These are phyloP conservation scores for Neopelma chrysocephalum DNA, from an alignment of 2,797 vertebrate genomes.

Conservation along the genomic window DNA sequence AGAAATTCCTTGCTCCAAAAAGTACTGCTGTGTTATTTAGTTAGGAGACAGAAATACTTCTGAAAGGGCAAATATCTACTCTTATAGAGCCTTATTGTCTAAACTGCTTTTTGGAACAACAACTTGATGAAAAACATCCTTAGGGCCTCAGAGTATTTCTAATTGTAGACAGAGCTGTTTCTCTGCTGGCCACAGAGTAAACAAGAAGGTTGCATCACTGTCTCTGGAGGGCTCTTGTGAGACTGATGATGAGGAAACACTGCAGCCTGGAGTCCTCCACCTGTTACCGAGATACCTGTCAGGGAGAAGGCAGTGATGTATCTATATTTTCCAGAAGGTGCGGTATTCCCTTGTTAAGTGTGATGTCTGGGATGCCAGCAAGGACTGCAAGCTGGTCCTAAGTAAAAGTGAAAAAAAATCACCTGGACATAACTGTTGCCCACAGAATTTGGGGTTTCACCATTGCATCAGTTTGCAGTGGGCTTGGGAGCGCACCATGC, in stretches of 20 bases:
- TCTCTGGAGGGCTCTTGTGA: neutral
- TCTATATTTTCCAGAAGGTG: neutral
- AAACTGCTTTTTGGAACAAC: neutral
- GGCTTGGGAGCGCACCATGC: neutral
- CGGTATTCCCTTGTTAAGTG: neutral
- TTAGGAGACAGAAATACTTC: neutral
- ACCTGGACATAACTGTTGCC: neutral
- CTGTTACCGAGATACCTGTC: neutral
- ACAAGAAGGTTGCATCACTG: neutral
- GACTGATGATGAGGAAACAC: neutral
- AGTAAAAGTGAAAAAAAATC: neutral
- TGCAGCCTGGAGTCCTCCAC: neutral
- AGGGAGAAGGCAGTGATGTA: neutral
- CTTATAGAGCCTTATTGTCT: neutral
- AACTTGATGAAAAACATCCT: neutral
- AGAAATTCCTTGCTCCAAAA: neutral
- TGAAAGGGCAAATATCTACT: neutral
- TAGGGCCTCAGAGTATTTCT: neutral
- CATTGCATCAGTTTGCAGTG: neutral
- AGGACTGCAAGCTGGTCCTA: neutral
- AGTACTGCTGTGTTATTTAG: neutral
- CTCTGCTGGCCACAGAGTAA: neutral
- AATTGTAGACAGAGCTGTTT: neutral
- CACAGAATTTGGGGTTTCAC: neutral
- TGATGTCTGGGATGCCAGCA: neutral